Conservation (phyloP, 2,888 invertebrate species). For the Polydrusus tereticollis region DNA sequence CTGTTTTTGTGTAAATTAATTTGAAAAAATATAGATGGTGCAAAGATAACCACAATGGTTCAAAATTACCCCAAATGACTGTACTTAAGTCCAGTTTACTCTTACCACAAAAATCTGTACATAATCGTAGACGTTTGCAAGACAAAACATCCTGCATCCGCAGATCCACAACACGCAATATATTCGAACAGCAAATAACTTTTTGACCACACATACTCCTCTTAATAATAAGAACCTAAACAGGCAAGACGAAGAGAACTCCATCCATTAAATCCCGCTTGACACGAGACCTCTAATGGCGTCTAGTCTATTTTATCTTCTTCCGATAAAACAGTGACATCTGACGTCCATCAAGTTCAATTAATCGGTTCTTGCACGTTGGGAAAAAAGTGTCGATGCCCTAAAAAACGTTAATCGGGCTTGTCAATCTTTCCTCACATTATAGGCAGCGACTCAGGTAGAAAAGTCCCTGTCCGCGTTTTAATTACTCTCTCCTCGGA, state of each 20-base stretch:
- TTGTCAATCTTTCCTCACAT: conserved; percentile 57
- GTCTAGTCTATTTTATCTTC: conserved; percentile 46
- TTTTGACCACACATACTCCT: conserved; percentile 29
- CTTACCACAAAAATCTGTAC: too few relatives aligned
- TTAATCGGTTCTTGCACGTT: conserved; percentile 55
- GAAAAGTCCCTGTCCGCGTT: conserved; percentile 36
- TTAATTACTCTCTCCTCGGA: conserved; percentile 44
- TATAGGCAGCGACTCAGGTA: conserved; percentile 49
- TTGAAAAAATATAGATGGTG: too few relatives aligned
- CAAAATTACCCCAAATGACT: too few relatives aligned
- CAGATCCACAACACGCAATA: too few relatives aligned
- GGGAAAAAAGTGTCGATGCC: conserved; percentile 57
- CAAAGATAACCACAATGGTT: too few relatives aligned
- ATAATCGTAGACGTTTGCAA: too few relatives aligned
- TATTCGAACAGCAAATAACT: too few relatives aligned
- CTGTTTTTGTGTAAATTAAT: too few relatives aligned
- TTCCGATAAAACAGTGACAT: conserved; percentile 51
- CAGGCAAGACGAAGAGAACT: conserved; percentile 17
- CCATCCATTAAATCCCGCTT: conserved; percentile 46
- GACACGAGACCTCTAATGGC: conserved; percentile 38
- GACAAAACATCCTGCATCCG: too few relatives aligned
- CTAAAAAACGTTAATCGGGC: conserved; percentile 52
- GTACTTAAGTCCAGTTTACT: too few relatives aligned
- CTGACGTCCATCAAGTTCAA: conserved; percentile 57
- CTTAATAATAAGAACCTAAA: conserved; percentile 21